Base-by-base conservation (phyloP, 1,140 invertebrate species). In the Rhagoletis pomonella region DNA sequence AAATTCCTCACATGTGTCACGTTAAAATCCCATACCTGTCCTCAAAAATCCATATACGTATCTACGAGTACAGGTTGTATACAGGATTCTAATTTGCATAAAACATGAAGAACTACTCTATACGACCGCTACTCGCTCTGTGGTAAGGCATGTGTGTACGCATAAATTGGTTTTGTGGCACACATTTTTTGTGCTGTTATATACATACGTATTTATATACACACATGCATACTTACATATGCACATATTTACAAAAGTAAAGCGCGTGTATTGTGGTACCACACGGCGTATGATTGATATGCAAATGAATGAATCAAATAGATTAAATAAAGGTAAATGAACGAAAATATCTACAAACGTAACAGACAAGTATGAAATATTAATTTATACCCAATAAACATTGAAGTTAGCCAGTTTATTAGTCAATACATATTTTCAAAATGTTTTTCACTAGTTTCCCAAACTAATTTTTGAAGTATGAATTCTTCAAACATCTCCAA, bases 61-160 rank as follows among this genome's bases (percentile, higher is more conserved):
- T 29, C 29, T 29, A 29, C 29, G 29, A 29, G 29, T 29, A 29
- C 29, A 29, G 29, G 29, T 29, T 55, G 17, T 55, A 42, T 6
- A 50, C 73, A 14, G 73, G 12, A 19, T 81, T 81, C 73, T 81
- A 81, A 81, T 81, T 81, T 81, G 73, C 73, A 81, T 81, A 81
- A 81, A 81, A 81, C 47, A 81, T 55, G 73, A 81, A 81, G 55
- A 81, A 81, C 73, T 55, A 81, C 73, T 55, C 19, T 29, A 29
- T 29, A 29, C 69, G 29, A 77, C 3, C 3, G 12, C 14, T 29
- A 19, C n/a, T 12, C 6, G 44, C 6, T 0, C 50, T 10, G 10
- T 55, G 10, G 50, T 10, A 55, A 10, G 5, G 44, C 17, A 19
- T 7, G 29, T 67, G n/a, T 9, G 6, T 19, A 55, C 17, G 17